Base-by-base conservation (phyloP, 1,140 invertebrate genomes). In the Pseudobourletiella spinata region DNA sequence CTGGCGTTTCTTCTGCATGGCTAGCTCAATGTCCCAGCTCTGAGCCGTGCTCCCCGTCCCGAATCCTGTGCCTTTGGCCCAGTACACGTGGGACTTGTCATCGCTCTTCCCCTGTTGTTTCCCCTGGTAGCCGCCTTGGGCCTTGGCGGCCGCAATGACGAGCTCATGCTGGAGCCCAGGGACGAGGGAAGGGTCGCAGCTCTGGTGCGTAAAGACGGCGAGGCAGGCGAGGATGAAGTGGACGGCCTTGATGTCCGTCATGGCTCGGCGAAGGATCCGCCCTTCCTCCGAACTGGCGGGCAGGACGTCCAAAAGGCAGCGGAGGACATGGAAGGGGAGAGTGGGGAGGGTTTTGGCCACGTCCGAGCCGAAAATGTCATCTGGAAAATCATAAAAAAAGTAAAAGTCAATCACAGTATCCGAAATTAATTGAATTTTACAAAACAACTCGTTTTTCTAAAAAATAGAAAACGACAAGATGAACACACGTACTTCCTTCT, bases 1-100 rank as follows among this genome's bases (percentile, higher is more conserved):
- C 65, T 86, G 88, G 50, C 84, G 83, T 74, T 95, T 91, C 14
- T 89, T 79, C 51, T 90, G 73, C n/a, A 96, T 74, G 25, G 91
- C 91, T 71, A 94, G 88, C 71, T 95, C 91, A 11, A 95, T 89
- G 75, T 97, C 93, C 93, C 93, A 97, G 28, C 88, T 89, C 71
- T 95, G 92, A 58, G 90, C 86, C 1, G 91, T 96, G 1, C 90
- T 94, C 1, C 94, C 94, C 0, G 92, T 95, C 15, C 93, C 94
- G 76, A 95, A 98, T 2, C 94, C 94, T 1, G 92, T 93, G 6
- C 82, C 87, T 73, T 95, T 95, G 0, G 92, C 93, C 92, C 92
- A 97, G 75, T 95, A 95, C 63, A 89, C 78, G 72, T 94, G 89
- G 1, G 84, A 84, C 67, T 91, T 89, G 60, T 89, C 86, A 70